phyloP scores from a whole-genome alignment of 1,140 invertebrate genomes.

The Goniozus legneri region DNA sequence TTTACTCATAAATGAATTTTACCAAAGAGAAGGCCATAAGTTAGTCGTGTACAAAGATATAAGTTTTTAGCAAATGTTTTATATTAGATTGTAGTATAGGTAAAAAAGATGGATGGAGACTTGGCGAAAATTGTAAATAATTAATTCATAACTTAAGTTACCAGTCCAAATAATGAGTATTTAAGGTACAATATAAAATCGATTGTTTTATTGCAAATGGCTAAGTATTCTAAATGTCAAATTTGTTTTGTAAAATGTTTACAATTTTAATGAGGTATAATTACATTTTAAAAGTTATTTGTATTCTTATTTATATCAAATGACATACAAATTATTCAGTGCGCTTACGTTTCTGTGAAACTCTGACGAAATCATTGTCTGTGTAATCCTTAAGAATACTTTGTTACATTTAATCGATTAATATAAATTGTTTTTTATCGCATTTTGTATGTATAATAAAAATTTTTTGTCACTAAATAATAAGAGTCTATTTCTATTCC shows the following conservation, averaged over 20 bases:
- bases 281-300: no score
- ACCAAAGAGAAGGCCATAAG: constrained; percentile 27
- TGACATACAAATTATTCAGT: neutral
- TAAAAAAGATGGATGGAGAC: neutral
- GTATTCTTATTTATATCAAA: no score
- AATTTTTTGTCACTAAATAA: constrained; percentile 19
- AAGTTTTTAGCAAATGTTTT: neutral
- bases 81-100: constrained; percentile 1
- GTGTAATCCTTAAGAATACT: constrained; percentile 15
- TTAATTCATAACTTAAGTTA: constrained; percentile 29
- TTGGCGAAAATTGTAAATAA: constrained; percentile 30
- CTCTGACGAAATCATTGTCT: constrained; percentile 6
- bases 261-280: no score
- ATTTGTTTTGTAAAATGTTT: no score
- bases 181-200: no score
- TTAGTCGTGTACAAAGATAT: neutral
- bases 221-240: no score
- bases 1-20: constrained; percentile 26
- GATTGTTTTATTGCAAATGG: no score
- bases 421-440: constrained; percentile 29
- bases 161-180: constrained; percentile 16
- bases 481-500: constrained; percentile 22
- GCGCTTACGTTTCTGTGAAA: neutral
- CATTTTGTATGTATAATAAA: constrained; percentile 22
- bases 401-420: constrained; percentile 27